A percentile compares a stretch with the other conserved stretches of the same genome.
phyloP scores from a whole-genome alignment of 2,797 vertebrate species.

The Leptodactylus fallax region DNA sequence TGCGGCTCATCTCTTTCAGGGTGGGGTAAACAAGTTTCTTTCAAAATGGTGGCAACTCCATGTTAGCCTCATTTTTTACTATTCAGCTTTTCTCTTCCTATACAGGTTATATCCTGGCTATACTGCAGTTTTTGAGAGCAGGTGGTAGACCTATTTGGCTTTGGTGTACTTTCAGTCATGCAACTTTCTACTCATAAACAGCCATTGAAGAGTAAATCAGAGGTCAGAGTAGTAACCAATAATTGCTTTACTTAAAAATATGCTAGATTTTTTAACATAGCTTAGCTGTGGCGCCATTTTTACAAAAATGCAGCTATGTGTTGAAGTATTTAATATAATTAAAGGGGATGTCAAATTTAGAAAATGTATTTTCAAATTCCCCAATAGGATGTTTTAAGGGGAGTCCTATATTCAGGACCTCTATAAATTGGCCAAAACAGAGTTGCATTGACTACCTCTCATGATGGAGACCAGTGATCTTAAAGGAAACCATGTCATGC shows the following conservation, averaged over 20 bases:
- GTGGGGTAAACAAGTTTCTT: background rate
- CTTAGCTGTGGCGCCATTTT: background rate
- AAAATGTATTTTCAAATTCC: background rate
- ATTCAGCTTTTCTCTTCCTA: background rate
- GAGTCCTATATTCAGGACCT: background rate
- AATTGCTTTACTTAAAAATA: background rate
- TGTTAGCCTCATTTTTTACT: background rate
- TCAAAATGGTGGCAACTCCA: background rate
- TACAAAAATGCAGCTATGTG: background rate
- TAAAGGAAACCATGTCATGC: background rate
- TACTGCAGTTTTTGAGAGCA: background rate
- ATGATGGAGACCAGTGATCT: background rate
- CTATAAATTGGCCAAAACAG: no score
- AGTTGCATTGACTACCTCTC: no score
- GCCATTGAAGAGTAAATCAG: no score
- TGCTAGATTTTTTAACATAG: background rate
- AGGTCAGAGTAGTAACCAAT: background rate
- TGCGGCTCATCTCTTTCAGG: background rate
- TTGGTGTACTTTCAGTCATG: background rate
- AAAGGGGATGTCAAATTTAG: no score
- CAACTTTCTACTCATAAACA: background rate
- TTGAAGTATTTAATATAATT: no score
- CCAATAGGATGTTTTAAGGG: background rate
- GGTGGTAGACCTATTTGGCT: background rate
- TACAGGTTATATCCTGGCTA: background rate